Conservation (phyloP, 2,113 vertebrate species). For the Dermatemys mawii region DNA sequence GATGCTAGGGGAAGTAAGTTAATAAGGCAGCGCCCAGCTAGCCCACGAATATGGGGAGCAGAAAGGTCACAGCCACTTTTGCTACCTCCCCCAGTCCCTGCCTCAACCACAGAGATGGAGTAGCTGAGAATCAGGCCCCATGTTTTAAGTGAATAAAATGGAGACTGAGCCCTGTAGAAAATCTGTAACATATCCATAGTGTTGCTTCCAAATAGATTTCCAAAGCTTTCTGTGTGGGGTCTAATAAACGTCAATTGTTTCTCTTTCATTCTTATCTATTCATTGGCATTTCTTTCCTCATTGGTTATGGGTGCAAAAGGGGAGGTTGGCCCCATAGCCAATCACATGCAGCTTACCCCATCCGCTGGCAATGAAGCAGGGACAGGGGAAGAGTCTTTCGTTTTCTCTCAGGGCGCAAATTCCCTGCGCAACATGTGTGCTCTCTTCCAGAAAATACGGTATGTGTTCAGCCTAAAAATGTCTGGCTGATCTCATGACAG, state of each 20-base stretch:
- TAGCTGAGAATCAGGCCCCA: not conserved
- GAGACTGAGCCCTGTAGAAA: accelerated
- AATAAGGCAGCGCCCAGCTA: not conserved
- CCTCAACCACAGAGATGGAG: not conserved
- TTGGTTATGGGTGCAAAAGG: conserved; percentile 64
- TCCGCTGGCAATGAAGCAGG: conserved; percentile 51
- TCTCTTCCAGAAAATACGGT: conserved; percentile 64
- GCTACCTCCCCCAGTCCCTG: not conserved
- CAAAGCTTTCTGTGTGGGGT: conserved; percentile 1
- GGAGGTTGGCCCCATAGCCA: conserved; percentile 57
- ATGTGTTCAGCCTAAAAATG: conserved; percentile 65
- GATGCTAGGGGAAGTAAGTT: not conserved
- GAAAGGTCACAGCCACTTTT: not conserved
- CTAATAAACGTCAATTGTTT: conserved; percentile 48
- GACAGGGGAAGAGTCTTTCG: conserved; percentile 9
- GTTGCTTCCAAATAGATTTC: not conserved
- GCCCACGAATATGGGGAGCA: not conserved
- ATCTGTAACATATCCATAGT: not conserved
- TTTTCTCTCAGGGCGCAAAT: conserved; percentile 39
- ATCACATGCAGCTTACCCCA: conserved; percentile 40
- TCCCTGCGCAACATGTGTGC: conserved; percentile 8
- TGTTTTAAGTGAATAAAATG: not conserved
- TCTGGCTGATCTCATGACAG: conserved; percentile 70
- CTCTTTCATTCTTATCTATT: conserved; percentile 65
- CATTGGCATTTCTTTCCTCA: conserved; percentile 57